phyloP scores from a whole-genome alignment of 2,797 vertebrate genomes.

The Coilia nasus region DNA sequence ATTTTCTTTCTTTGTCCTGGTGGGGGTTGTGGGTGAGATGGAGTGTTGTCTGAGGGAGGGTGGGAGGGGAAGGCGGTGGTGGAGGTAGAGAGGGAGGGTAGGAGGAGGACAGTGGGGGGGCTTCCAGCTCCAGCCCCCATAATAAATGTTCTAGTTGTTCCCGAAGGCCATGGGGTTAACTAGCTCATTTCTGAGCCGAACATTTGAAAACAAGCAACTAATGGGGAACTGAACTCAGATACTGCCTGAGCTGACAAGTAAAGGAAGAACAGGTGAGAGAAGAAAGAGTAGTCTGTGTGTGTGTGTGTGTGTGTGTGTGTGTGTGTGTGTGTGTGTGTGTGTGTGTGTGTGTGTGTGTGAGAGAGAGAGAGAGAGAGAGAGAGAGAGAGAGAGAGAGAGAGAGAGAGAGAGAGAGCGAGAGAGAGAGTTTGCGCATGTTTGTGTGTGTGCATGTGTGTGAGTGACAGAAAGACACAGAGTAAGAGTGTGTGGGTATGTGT shows the following conservation, averaged over 20 bases:
- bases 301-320: too few relatives aligned
- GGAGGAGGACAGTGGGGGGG: not conserved
- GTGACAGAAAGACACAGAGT: too few relatives aligned
- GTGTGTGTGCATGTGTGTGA: too few relatives aligned
- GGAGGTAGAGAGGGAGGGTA: not conserved
- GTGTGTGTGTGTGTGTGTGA: not conserved
- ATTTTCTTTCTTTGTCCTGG: not conserved
- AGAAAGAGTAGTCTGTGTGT: not conserved
- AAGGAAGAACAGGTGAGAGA: not conserved
- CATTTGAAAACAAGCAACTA: constrained; percentile 23
- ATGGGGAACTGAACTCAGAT: not conserved
- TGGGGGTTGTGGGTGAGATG: too few relatives aligned
- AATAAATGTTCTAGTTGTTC: constrained; percentile 17
- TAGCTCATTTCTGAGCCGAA: constrained; percentile 4
- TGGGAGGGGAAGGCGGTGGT: not conserved
- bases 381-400: too few relatives aligned
- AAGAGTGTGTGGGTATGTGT: not conserved
- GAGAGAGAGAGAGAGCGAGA: too few relatives aligned
- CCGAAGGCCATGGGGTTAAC: not conserved
- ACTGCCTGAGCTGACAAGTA: not conserved
- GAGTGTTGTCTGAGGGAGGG: not conserved
- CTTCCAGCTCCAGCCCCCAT: not conserved
- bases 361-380: constrained; percentile 5
- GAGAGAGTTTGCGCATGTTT: too few relatives aligned
- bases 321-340: too few relatives aligned